phyloP scores from a whole-genome alignment of 2,888 invertebrate species.

The Acrobasis repandana region DNA sequence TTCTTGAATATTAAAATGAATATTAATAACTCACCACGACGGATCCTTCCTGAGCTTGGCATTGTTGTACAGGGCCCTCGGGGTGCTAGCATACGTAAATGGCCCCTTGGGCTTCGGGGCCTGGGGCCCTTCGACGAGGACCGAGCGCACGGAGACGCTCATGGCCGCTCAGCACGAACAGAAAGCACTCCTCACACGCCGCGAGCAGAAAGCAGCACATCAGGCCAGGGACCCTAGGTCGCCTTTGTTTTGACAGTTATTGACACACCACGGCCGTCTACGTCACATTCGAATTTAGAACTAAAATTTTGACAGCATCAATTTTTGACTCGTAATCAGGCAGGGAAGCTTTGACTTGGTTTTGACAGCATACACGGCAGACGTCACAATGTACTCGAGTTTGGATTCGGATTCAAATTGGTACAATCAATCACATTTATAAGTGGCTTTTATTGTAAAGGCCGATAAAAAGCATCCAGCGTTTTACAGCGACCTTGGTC shows the following conservation, averaged over 20 bases:
- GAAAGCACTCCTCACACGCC: constrained; percentile 55
- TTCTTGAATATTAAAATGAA: no score
- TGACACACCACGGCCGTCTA: neutral
- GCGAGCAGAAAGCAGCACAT: constrained; percentile 66
- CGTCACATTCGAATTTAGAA: no score
- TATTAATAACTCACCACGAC: constrained; percentile 59
- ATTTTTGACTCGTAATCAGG: no score
- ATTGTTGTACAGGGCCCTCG: constrained; percentile 83
- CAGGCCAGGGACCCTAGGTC: neutral
- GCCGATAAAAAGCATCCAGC: no score
- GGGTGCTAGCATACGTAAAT: constrained; percentile 84
- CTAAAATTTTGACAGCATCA: neutral
- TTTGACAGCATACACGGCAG: constrained; percentile 30
- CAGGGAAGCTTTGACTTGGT: neutral
- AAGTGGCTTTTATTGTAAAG: no score
- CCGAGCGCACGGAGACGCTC: constrained; percentile 69
- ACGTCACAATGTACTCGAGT: constrained; percentile 29
- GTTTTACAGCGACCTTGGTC: no score
- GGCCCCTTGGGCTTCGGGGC: constrained; percentile 63
- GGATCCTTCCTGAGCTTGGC: constrained; percentile 75
- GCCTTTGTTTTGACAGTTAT: neutral
- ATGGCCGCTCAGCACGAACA: constrained; percentile 45
- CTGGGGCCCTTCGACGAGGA: constrained; percentile 71
- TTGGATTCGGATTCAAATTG: constrained; percentile 27
- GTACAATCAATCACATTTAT: constrained; percentile 19